A percentile compares a stretch with the other conserved stretches of the same genome.
These are phyloP conservation scores for Smittia aterrima DNA, from an alignment of 2,888 invertebrate genomes.

Conservation along the genomic window DNA sequence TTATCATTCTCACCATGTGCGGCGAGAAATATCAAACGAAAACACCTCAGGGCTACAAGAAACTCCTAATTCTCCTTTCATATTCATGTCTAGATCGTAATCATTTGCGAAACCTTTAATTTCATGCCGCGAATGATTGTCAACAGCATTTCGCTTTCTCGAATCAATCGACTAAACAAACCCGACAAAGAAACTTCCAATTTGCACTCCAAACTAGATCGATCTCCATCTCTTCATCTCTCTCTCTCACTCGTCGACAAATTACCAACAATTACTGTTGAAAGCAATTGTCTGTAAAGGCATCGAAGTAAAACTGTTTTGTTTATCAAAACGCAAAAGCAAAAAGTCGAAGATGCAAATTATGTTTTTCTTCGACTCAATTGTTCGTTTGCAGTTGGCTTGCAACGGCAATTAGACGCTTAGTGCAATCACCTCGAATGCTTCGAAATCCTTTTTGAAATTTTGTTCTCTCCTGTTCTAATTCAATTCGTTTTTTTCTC, in stretches of 20 bases:
- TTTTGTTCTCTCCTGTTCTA: not conserved
- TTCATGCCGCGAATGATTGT: no score
- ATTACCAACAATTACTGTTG: conserved; percentile 24
- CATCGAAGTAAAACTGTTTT: not conserved
- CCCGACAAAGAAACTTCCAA: not conserved
- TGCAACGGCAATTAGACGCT: not conserved
- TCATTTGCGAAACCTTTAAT: no score
- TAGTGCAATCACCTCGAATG: not conserved
- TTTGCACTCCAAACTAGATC: conserved; percentile 24
- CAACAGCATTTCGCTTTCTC: not conserved
- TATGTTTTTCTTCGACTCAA: not conserved
- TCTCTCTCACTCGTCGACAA: not conserved
- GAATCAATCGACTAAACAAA: not conserved
- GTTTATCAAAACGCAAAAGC: not conserved
- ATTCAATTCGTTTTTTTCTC: conserved; percentile 12
- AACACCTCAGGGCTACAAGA: no score
- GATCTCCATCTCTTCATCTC: not conserved
- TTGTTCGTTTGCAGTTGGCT: not conserved
- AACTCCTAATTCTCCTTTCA: no score
- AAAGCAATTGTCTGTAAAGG: conserved; percentile 16
- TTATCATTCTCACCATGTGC: not conserved
- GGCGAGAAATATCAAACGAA: not conserved
- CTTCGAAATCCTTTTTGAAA: not conserved
- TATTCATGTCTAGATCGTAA: no score
- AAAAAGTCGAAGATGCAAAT: conserved; percentile 9